Evolutionary conservation across 2,113 vertebrate genomes (phyloP).

Genomic region (Numida meleagris): DNA sequence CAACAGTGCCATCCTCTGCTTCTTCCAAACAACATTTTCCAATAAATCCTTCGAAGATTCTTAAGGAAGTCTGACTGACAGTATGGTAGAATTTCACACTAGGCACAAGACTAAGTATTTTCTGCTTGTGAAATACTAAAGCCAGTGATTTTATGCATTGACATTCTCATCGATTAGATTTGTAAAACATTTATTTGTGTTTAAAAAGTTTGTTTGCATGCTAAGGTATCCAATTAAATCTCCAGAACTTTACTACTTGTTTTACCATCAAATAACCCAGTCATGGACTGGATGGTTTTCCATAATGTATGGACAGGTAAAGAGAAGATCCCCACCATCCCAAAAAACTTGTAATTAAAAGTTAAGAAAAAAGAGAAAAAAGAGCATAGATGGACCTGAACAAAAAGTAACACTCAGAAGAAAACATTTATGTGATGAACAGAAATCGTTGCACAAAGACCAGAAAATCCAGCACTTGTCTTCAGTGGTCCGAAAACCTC

Average conservation of each 20-base stretch:
- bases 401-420: background rate
- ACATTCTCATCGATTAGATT: background rate
- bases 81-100: background rate
- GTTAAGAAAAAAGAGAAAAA: background rate
- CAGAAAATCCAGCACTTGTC: background rate
- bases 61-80: background rate
- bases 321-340: rapidly evolving
- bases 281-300: background rate
- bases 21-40: constrained; percentile 40
- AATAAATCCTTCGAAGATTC: background rate
- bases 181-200: background rate
- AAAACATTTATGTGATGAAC: background rate
- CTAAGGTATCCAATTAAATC: background rate
- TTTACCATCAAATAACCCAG: background rate
- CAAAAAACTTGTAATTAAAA: background rate
- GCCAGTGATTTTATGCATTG: background rate
- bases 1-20: constrained; percentile 74
- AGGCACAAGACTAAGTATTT: background rate
- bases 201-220: background rate
- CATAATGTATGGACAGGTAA: background rate
- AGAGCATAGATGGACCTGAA: background rate
- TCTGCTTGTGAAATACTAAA: background rate
- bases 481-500: background rate
- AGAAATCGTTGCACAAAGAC: background rate
- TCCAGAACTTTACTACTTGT: background rate